Percentiles rank a stretch among this genome's conserved stretches.
These are phyloP conservation scores for Apamea crenata DNA, from an alignment of 2,888 invertebrate genomes.

Conservation along the genomic window DNA sequence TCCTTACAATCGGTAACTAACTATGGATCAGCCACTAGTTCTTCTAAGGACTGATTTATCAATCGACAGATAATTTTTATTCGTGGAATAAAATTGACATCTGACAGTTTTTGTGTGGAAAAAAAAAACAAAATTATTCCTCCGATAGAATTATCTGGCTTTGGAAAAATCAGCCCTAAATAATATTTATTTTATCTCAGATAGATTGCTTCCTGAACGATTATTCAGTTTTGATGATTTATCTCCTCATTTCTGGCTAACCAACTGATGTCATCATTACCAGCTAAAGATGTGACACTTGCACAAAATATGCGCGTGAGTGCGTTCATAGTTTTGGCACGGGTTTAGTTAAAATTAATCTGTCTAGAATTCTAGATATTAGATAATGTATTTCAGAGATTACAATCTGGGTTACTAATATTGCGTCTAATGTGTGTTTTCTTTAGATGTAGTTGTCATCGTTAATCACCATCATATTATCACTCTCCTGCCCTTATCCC, in stretches of 20 bases:
- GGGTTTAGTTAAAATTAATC: constrained; percentile 10
- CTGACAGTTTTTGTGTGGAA: too few relatives aligned
- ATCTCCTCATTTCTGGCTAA: constrained; percentile 6
- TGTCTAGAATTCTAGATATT: background rate
- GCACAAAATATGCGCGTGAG: constrained; percentile 6
- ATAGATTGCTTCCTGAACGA: background rate
- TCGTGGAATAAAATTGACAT: too few relatives aligned
- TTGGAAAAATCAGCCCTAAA: background rate
- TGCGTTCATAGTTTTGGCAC: constrained; percentile 39
- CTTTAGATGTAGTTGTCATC: constrained; percentile 7
- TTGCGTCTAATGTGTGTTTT: constrained; percentile 7
- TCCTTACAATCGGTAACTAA: too few relatives aligned
- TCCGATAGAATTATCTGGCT: too few relatives aligned
- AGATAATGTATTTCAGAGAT: background rate
- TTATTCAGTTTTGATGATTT: background rate
- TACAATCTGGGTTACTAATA: constrained; percentile 19
- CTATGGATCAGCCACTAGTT: background rate
- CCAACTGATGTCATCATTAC: background rate
- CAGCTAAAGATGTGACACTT: constrained; percentile 14
- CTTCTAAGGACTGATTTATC: too few relatives aligned
- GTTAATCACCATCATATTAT: too few relatives aligned
- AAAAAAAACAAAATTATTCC: too few relatives aligned
- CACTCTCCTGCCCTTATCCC: too few relatives aligned
- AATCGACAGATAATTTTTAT: too few relatives aligned
- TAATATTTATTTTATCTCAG: background rate